phyloP scores from a whole-genome alignment of 2,113 vertebrate species.

The Dromaius novaehollandiae region DNA sequence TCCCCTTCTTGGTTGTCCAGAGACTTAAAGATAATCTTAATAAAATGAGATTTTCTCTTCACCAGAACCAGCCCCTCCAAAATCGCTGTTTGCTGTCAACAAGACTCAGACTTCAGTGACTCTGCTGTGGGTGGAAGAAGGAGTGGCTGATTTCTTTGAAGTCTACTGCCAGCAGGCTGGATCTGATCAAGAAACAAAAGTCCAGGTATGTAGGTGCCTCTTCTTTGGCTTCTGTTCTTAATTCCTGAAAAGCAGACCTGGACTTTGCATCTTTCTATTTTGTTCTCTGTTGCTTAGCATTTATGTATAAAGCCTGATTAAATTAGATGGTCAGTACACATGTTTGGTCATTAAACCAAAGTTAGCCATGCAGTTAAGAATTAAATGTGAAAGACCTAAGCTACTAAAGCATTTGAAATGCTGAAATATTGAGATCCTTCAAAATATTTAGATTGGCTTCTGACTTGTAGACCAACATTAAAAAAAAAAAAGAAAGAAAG shows the following conservation, averaged over 20 bases:
- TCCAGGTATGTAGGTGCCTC: slow-evolving; percentile 73
- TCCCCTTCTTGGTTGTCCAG: neutral
- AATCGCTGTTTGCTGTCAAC: slow-evolving; percentile 90
- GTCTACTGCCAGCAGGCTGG: slow-evolving; percentile 83
- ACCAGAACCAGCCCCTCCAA: slow-evolving; percentile 91
- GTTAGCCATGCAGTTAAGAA: neutral
- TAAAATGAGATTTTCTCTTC: neutral
- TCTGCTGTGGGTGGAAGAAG: slow-evolving; percentile 94
- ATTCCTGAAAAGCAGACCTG: neutral
- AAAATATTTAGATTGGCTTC: neutral
- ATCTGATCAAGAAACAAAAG: slow-evolving; percentile 73
- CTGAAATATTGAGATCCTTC: neutral
- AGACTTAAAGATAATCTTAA: neutral
- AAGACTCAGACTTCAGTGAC: slow-evolving; percentile 91
- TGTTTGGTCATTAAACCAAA: neutral
- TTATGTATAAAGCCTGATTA: neutral
- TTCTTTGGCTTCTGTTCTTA: neutral
- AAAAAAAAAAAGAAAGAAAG: neutral
- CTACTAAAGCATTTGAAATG: neutral
- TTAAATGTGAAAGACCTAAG: neutral
- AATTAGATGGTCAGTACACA: neutral
- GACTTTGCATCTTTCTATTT: neutral
- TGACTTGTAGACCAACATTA: neutral
- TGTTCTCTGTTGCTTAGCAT: neutral
- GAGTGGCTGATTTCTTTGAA: slow-evolving; percentile 92